Base-by-base conservation (phyloP, 2,113 vertebrate genomes). In the Etia nguti region DNA sequence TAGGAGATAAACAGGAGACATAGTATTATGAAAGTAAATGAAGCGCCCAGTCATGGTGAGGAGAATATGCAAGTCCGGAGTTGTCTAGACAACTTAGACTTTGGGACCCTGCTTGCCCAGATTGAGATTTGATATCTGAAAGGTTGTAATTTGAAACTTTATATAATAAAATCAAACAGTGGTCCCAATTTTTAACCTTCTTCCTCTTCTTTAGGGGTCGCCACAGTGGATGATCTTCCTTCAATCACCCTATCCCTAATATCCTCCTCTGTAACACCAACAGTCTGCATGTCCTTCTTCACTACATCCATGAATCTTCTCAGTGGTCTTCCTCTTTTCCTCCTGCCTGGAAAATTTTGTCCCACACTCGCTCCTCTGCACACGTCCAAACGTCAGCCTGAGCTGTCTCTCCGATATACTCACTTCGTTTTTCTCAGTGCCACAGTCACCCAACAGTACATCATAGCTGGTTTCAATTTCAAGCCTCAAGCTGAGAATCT, bases 41-140 rank as follows among this genome's bases (percentile, higher is more conserved):
- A 50, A 31, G 13, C 0, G 4, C 70, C 10, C 70, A 20, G 43
- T 75, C 43, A 36, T 41, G 54, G 15, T 20, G n/a, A 24, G 8
- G 1, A 34, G 13, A 43, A 80, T 57, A 24, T 38, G 52, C n/a
- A 80, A 43, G 34, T 4, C 79, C 29, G 22, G 15, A 31, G n/a
- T 11, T 57, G 36, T 57, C n/a, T 55, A 6, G 18, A 24, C 36
- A 43, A 24, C 36, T 41, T 22, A 41, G 11, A 41, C 62, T 73
- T 43, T 46, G 65, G 65, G 22, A 26, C 22, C 65, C 13, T 6
- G 65, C 38, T 73, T 46, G 38, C 16, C 36, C 36, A 73, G 38
- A 46, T 16, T 73, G 65, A 46, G n/a, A 46, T 46, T 26, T 73
- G 38, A 73, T 46, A 24, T 24, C 22, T 26, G 38, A 46, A 73